Evolutionary conservation across 2,888 invertebrate genomes (phyloP).

Genomic region (Conus canariensis): DNA sequence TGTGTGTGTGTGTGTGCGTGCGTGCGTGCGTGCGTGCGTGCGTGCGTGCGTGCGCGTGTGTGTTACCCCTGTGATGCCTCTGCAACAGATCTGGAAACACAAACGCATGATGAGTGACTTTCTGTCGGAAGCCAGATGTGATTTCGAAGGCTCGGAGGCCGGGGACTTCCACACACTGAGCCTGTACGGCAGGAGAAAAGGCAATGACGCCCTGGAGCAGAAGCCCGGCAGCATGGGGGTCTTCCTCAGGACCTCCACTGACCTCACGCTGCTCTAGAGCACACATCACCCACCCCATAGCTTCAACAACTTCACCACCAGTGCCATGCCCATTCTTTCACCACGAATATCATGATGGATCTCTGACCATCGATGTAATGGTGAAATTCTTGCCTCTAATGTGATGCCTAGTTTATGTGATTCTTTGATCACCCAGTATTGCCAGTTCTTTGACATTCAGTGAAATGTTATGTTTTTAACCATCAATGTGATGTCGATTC

Average conservation of each 20-base stretch:
- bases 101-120: background rate
- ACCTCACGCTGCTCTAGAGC: slow-evolving; percentile 25
- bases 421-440: too few relatives aligned
- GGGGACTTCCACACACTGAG: slow-evolving; percentile 5
- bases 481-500: too few relatives aligned
- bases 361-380: too few relatives aligned
- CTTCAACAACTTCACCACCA: too few relatives aligned
- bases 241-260: slow-evolving; percentile 46
- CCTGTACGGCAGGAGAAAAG: background rate
- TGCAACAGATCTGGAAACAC: background rate
- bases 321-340: too few relatives aligned
- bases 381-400: too few relatives aligned
- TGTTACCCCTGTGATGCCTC: background rate
- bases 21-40: background rate
- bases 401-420: too few relatives aligned
- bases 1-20: background rate
- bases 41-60: background rate
- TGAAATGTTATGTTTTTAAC: too few relatives aligned
- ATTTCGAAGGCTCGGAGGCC: background rate
- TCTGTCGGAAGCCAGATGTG: background rate
- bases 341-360: too few relatives aligned
- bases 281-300: background rate
- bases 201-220: slow-evolving; percentile 38
- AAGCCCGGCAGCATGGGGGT: slow-evolving; percentile 43
- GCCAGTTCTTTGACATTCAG: too few relatives aligned